Base-by-base conservation (phyloP, 2,888 invertebrate species). In the Terebella lapidaria region DNA sequence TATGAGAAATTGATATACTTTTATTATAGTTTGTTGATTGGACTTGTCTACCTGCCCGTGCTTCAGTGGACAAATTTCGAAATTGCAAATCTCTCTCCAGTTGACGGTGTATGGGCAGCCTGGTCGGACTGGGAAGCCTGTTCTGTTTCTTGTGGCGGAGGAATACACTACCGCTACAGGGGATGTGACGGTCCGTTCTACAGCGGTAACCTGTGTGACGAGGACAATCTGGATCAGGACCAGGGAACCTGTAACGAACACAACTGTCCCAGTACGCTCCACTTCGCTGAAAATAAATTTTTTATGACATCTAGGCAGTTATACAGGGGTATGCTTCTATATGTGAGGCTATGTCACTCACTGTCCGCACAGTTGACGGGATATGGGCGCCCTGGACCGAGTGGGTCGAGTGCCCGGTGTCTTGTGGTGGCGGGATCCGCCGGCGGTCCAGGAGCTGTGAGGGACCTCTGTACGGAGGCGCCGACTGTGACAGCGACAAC, bases 41-140 rank as follows among this genome's bases (percentile, higher is more conserved):
- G n/a, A n/a, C n/a, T n/a, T n/a, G n/a, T n/a, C n/a, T n/a, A n/a
- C n/a, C n/a, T n/a, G n/a, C n/a, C n/a, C n/a, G n/a, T n/a, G n/a
- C n/a, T n/a, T n/a, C n/a, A n/a, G n/a, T n/a, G n/a, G n/a, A n/a
- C n/a, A n/a, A n/a, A n/a, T n/a, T n/a, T n/a, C n/a, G n/a, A n/a
- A n/a, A n/a, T n/a, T n/a, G n/a, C n/a, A n/a, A n/a, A n/a, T n/a
- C n/a, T n/a, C n/a, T n/a, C 45, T 47, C 20, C 55, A 66, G 66
- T 66, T n/a, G 57, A 61, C 30, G 64, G 61, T 29, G 25, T 24
- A 25, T 66, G 66, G 66, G n/a, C 46, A 1, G 10, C 55, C 4
- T 66, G 66, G 66, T 35, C 52, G 2, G n/a, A 54, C 15, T 63
- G 66, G 63, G 47, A 45, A 2, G 63, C 28, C 26, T 66, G 66